Base-by-base conservation (phyloP, 2,888 invertebrate species). In the Macrosoma leucophasiata region DNA sequence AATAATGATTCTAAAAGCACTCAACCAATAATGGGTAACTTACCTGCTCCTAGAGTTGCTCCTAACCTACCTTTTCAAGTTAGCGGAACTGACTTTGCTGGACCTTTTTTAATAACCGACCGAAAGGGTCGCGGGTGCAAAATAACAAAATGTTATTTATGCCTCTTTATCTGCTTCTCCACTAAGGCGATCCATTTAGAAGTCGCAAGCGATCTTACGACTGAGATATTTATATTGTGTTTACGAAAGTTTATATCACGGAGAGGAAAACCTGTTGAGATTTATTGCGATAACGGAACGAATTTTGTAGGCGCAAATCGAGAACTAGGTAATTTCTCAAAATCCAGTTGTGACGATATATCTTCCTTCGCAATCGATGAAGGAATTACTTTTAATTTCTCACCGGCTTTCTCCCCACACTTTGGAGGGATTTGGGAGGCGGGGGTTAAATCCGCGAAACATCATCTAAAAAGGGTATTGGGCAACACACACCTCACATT, bases 101-200 rank as follows among this genome's bases (percentile, higher is more conserved):
- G 33, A 3, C 31, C 37, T 4, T 27, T 37, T 20, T 14, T 11
- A 13, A 36, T 40, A 30, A 28, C 29, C 2, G 34, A 33, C 15
- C 29, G 23, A 12, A 33, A 25, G 13, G 35, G 36, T 5, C 13
- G 34, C 6, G 33, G 37, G 19, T 31, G 25, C 17, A 24, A 31
- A 7, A 35, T 34, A 9, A 20, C 15, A 4, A 46, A 46, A 36
- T 43, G 36, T 7, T 50, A 47, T 13, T 33, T 49, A 12, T 42
- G 32, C 14, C 17, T 41, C 7, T 41, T 36, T 20, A 39, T 44
- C 2, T 46, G 43, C 21, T 23, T 37, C 4, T 29, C 9, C 19
- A 39, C n/a, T 29, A 41, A 29, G 36, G 43, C 10, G 8, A 26
- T 42, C 3, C 41, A 41, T 13, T 23, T 41, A 14, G 43, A 43